Conservation (phyloP, 2,113 vertebrate genomes). For the Lampris incognitus region DNA sequence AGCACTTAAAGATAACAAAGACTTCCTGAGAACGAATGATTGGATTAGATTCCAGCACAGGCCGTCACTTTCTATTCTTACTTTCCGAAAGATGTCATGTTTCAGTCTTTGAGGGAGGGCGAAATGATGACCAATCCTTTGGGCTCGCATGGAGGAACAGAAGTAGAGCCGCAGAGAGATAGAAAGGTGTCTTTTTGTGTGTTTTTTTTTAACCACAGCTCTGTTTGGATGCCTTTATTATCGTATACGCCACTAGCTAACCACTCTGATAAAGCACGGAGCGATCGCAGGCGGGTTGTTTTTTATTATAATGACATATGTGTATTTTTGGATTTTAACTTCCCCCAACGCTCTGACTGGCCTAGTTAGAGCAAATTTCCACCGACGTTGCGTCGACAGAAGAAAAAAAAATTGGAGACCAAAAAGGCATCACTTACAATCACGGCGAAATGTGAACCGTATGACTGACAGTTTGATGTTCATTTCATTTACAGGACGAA, state of each 20-base stretch:
- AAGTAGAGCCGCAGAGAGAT: not conserved
- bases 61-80: constrained; percentile 46
- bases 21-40: constrained; percentile 46
- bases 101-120: constrained; percentile 31
- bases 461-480: constrained; percentile 63
- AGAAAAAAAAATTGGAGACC: constrained; percentile 27
- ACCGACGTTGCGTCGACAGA: constrained; percentile 1
- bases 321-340: not conserved
- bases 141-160: not conserved
- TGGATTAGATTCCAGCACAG: constrained; percentile 41
- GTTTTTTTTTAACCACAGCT: not conserved
- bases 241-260: not conserved
- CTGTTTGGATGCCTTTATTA: not conserved
- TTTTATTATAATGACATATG: not conserved
- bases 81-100: constrained; percentile 17
- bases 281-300: not conserved
- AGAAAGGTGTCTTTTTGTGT: too few species aligned
- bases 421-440: constrained; percentile 6
- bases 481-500: constrained; percentile 72
- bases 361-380: constrained; percentile 4
- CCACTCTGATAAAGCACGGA: constrained; percentile 29
- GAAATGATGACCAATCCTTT: not conserved
- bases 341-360: constrained; percentile 19
- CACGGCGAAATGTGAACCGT: constrained; percentile 45
- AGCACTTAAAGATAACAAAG: constrained; percentile 65